Evolutionary conservation across 2,113 vertebrate genomes (phyloP).

Genomic region (Misgurnus anguillicaudatus): DNA sequence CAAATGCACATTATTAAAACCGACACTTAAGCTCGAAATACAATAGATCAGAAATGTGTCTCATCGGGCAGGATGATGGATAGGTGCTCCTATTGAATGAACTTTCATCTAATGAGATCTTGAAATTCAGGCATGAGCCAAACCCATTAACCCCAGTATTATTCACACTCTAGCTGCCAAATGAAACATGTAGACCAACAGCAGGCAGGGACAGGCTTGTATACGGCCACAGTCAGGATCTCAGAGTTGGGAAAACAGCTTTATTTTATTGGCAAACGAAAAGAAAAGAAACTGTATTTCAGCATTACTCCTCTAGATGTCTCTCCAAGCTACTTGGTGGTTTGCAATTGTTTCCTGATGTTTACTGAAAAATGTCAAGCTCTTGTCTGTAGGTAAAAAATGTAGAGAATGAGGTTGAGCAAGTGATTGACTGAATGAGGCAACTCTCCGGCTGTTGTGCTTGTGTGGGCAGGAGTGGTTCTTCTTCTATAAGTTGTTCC

Average conservation of each 20-base stretch:
- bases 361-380: not conserved
- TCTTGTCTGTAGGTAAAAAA: not conserved
- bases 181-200: not conserved
- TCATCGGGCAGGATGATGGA: conserved; percentile 23
- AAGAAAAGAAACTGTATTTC: conserved; percentile 7
- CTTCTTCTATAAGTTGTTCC: not conserved
- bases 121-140: not conserved
- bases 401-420: not conserved
- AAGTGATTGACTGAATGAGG: not conserved
- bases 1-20: too few species aligned
- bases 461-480: not conserved
- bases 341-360: not conserved
- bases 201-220: not conserved
- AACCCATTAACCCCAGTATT: not conserved
- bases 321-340: conserved; percentile 2
- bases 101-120: conserved; percentile 2
- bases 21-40: not conserved
- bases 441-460: not conserved
- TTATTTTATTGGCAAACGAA: not conserved
- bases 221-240: not conserved
- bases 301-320: conserved; percentile 18
- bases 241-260: not conserved
- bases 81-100: conserved; percentile 13
- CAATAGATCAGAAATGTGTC: not conserved
- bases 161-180: not conserved